Percentiles rank a stretch among this genome's conserved stretches.
phyloP scores from a whole-genome alignment of 2,113 vertebrate genomes.

The Burhinus oedicnemus region DNA sequence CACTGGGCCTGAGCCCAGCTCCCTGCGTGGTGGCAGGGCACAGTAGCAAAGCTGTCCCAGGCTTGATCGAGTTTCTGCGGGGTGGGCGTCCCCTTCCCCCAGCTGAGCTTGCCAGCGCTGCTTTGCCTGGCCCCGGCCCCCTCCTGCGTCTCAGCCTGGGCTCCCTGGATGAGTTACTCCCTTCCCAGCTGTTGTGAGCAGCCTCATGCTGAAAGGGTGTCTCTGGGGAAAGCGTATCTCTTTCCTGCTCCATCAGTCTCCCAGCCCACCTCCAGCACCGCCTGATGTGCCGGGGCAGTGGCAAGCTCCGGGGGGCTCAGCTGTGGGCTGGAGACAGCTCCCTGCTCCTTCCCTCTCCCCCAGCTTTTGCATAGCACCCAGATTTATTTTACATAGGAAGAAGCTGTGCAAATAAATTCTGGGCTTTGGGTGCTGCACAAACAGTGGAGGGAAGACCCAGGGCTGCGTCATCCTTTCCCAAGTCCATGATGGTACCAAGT shows the following conservation, averaged over 20 bases:
- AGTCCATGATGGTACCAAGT: rapidly evolving
- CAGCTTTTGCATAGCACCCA: neutral
- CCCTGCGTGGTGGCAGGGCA: neutral
- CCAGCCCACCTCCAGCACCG: neutral
- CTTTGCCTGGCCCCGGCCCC: neutral
- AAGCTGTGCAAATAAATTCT: neutral
- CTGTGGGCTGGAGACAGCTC: neutral
- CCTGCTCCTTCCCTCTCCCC: neutral
- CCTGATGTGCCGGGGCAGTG: neutral
- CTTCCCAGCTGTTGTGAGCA: neutral
- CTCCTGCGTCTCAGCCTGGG: neutral
- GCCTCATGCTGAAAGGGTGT: neutral
- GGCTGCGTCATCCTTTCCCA: rapidly evolving
- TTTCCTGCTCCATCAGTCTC: neutral
- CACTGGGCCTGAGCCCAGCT: neutral
- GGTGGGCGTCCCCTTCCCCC: neutral
- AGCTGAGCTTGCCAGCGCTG: neutral
- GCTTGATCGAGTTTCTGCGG: neutral
- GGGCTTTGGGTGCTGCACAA: neutral
- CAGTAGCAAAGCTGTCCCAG: neutral
- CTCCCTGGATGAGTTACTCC: neutral
- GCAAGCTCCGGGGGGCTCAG: neutral
- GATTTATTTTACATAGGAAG: neutral
- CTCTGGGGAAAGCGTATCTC: neutral
- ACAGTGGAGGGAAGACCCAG: neutral